A percentile compares a stretch with the other conserved stretches of the same genome.
These are phyloP conservation scores for Poecile atricapillus DNA, from an alignment of 2,113 vertebrate genomes.

Conservation along the genomic window DNA sequence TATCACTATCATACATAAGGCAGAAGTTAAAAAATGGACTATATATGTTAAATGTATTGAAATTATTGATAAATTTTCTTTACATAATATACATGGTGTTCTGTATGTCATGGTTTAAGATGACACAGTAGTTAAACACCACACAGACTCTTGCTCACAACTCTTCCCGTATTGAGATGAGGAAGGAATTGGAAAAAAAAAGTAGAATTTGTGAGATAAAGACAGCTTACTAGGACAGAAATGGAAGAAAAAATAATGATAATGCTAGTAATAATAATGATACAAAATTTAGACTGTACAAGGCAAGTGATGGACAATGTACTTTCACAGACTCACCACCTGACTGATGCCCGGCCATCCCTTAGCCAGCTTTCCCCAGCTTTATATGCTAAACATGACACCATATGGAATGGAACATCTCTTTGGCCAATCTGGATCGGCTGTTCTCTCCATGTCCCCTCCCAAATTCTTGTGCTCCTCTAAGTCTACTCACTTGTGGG, in stretches of 20 bases:
- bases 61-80: neutral
- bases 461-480: neutral
- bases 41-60: neutral
- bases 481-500: neutral
- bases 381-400: neutral
- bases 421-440: neutral
- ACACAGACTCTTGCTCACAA: neutral
- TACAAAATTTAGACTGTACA: neutral
- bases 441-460: neutral
- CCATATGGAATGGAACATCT: neutral
- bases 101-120: neutral
- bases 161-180: rapidly evolving
- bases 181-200: neutral
- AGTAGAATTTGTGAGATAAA: neutral
- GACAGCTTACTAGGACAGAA: neutral
- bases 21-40: neutral
- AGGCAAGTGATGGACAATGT: no score
- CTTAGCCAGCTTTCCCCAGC: neutral
- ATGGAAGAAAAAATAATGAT: neutral
- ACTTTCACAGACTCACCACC: neutral
- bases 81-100: neutral
- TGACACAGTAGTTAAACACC: neutral
- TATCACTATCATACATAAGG: neutral
- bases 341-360: neutral
- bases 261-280: neutral